Evolutionary conservation across 2,888 invertebrate species (phyloP).

Genomic region (Cosmopolites sordidus): DNA sequence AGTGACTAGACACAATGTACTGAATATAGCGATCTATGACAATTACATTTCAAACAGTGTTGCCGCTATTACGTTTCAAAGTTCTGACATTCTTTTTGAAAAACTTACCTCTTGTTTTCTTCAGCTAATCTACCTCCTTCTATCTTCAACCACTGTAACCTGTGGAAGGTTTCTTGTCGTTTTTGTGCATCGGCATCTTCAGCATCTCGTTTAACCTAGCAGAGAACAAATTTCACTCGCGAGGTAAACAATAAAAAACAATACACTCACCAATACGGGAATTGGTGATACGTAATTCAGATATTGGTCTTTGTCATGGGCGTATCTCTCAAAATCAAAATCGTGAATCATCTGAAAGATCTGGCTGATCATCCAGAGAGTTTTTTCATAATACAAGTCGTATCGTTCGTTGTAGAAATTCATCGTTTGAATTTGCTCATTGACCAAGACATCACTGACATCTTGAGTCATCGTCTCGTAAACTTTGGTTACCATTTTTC

Average conservation of each 20-base stretch:
- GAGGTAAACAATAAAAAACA: not conserved
- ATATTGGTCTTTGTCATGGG: constrained; percentile 36
- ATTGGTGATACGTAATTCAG: constrained; percentile 36
- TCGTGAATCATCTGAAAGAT: constrained; percentile 40
- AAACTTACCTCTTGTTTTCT: constrained; percentile 37
- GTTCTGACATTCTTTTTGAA: no score
- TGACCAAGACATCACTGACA: constrained; percentile 45
- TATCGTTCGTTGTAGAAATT: constrained; percentile 40
- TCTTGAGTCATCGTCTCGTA: constrained; percentile 48
- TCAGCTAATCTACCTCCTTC: constrained; percentile 44
- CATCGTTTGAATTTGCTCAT: constrained; percentile 44
- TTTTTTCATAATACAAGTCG: constrained; percentile 37
- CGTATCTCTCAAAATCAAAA: constrained; percentile 44
- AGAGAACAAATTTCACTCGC: not conserved
- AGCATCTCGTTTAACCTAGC: constrained; percentile 30
- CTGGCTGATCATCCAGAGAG: constrained; percentile 42
- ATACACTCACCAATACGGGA: constrained; percentile 27
- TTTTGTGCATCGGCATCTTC: constrained; percentile 39
- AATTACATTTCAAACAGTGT: no score
- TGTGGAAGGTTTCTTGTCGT: constrained; percentile 44
- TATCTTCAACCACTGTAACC: constrained; percentile 45
- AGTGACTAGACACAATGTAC: no score
- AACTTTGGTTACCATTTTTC: constrained; percentile 41
- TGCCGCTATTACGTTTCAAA: no score
- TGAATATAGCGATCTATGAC: no score